Base-by-base conservation (phyloP, 2,888 invertebrate species). In the Noctua janthina region DNA sequence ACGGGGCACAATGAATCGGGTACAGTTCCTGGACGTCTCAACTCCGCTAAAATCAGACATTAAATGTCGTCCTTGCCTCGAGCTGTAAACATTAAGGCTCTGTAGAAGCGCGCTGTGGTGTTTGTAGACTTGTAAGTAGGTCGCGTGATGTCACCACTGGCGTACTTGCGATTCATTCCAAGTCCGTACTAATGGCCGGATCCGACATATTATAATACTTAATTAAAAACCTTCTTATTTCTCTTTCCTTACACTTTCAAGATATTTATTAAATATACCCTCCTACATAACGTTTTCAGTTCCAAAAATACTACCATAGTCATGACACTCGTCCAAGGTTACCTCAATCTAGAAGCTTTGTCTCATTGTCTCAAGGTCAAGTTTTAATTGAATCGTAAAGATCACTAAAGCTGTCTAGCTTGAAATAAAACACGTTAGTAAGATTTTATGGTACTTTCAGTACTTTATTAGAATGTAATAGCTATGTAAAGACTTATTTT, bases 331-430 rank as follows among this genome's bases (percentile, higher is more conserved):
- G 0, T n/a, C 68, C 59, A 62, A 69, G 68, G 68, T 80, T 15
- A 81, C 29, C 3, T 59, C 23, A 17, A 68, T 59, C 15, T 11
- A 20, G 15, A 54, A 67, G 23, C 49, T 68, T 62, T 46, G 15
- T 68, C 51, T 20, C 20, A n/a, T 11, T 43, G n/a, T 74, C 15
- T 51, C 59, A 59, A 43, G 74, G 67, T 46, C 39, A 74, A 66
- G 23, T 80, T 75, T 81, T 81, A 81, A 80, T 80, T 68, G 81
- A 54, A 75, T 62, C 75, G 62, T 75, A 39, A 81, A 81, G 54
- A 80, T 68, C 80, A 75, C 43, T 62, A 46, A 35, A 80, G 51
- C 62, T 69, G 43, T 69, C 59, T 46, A 46, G 75, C 51, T 67
- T 54, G 51, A 29, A 74, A 80, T 62, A 59, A 80, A 75, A 54